These are phyloP conservation scores for Sylvia borin DNA, from an alignment of 2,797 vertebrate genomes.

Conservation along the genomic window DNA sequence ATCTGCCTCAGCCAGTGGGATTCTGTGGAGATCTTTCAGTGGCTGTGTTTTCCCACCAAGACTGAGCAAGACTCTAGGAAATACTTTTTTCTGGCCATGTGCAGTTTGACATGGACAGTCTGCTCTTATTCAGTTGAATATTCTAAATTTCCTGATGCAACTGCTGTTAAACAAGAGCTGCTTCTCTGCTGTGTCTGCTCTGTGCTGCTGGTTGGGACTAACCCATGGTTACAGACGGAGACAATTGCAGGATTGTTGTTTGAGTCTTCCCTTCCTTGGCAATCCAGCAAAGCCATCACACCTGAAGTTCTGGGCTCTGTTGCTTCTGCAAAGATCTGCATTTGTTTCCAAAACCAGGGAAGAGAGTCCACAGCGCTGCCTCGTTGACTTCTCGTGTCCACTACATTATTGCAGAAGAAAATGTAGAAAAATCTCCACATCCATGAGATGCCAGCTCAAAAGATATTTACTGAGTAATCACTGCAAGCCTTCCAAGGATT, in stretches of 20 bases:
- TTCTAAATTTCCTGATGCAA: neutral
- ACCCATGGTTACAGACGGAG: neutral
- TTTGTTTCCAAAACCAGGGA: neutral
- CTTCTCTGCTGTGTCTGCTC: neutral
- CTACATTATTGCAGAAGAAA: neutral
- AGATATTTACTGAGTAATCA: neutral
- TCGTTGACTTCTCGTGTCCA: neutral
- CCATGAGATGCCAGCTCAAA: neutral
- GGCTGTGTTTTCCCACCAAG: neutral
- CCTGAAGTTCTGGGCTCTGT: neutral
- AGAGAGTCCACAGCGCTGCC: neutral
- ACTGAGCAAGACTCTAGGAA: neutral
- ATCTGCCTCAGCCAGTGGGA: neutral
- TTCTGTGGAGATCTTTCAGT: neutral
- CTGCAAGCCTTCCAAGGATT: neutral
- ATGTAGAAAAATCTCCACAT: neutral
- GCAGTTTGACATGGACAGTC: neutral
- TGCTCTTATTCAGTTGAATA: neutral
- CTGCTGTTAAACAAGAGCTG: neutral
- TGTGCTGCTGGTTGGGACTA: neutral
- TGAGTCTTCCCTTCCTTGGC: neutral
- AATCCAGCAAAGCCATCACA: neutral
- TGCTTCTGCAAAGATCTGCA: neutral
- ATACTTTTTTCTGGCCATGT: neutral
- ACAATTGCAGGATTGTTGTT: neutral